These are phyloP conservation scores for Penaeus japonicus DNA, from an alignment of 1,140 invertebrate species.

Conservation along the genomic window DNA sequence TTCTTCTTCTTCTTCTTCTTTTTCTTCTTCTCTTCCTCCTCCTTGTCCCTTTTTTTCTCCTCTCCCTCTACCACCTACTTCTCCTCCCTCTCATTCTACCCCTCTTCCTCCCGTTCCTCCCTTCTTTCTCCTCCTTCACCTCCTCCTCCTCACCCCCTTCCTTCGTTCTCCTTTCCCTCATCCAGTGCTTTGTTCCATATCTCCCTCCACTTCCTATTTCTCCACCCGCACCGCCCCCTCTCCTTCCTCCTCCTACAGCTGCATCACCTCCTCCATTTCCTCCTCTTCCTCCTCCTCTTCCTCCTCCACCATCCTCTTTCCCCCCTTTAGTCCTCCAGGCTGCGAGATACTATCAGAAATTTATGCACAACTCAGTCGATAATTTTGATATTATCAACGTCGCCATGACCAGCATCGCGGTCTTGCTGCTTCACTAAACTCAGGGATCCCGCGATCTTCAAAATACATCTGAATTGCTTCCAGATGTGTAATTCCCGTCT, in stretches of 20 bases:
- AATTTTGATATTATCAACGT: slow-evolving; percentile 21
- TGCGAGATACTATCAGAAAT: slow-evolving; percentile 11
- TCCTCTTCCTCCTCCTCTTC: neutral
- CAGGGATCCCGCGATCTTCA: neutral
- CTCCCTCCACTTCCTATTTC: neutral
- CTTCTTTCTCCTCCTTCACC: no score
- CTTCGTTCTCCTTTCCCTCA: no score
- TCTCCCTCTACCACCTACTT: no score
- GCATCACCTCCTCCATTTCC: neutral
- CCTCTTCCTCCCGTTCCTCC: no score
- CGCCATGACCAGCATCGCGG: neutral
- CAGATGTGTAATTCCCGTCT: neutral
- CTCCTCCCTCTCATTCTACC: no score
- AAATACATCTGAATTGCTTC: slow-evolving; percentile 8
- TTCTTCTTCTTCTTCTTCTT: no score
- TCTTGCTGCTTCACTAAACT: neutral
- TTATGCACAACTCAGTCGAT: slow-evolving; percentile 3
- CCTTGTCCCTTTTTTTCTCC: no score
- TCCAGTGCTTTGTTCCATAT: neutral
- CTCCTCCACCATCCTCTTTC: neutral
- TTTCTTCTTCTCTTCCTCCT: no score
- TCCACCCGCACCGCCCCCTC: neutral
- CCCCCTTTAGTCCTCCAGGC: neutral
- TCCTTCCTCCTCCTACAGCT: neutral
- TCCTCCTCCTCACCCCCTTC: no score